Percentiles rank a stretch among this genome's conserved stretches.
Evolutionary conservation across 2,888 invertebrate species (phyloP).

Genomic region (Catocala nupta): DNA sequence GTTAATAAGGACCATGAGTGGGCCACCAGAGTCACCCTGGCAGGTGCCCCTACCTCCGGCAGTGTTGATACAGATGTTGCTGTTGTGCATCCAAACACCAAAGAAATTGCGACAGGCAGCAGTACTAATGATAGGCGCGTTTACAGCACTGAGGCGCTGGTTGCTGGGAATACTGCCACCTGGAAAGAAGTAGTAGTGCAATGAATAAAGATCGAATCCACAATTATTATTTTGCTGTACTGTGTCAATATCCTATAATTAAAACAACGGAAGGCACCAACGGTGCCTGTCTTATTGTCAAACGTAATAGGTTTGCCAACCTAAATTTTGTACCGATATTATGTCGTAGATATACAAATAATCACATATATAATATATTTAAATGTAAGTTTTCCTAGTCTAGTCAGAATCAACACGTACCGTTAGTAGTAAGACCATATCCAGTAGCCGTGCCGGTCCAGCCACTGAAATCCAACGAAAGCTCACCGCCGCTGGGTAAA

Average conservation of each 20-base stretch:
- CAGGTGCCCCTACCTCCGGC: slow-evolving; percentile 6
- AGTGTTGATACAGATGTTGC: slow-evolving; percentile 9
- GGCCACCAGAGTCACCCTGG: slow-evolving; percentile 8
- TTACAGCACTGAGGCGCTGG: slow-evolving; percentile 59
- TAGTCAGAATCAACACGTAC: background rate
- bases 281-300: no score
- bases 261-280: no score
- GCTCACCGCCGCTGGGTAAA: background rate
- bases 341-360: no score
- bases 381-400: background rate
- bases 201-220: no score
- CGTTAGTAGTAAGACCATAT: slow-evolving; percentile 4
- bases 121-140: slow-evolving; percentile 62
- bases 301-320: no score
- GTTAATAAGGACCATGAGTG: slow-evolving; percentile 14
- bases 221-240: no score
- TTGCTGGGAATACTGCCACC: slow-evolving; percentile 2
- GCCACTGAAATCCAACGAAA: slow-evolving; percentile 1
- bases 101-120: slow-evolving; percentile 51
- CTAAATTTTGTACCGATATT: no score
- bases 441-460: slow-evolving; percentile 10
- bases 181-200: background rate
- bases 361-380: background rate
- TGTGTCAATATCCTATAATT: no score
- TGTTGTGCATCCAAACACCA: slow-evolving; percentile 37